These are phyloP conservation scores for Julus scanicus DNA, from an alignment of 2,888 invertebrate species.

Conservation along the genomic window DNA sequence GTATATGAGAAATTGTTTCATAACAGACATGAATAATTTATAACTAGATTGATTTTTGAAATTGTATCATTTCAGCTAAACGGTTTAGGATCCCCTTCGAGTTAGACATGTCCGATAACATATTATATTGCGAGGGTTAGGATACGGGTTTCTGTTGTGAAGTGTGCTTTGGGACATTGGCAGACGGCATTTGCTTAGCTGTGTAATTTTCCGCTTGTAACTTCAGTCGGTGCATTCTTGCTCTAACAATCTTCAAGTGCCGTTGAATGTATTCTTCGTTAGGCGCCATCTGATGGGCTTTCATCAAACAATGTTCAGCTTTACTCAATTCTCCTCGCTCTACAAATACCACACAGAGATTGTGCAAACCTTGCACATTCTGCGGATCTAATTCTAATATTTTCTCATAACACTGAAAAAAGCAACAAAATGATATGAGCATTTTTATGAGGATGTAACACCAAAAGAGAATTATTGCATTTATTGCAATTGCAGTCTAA, in stretches of 20 bases:
- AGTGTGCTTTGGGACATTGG: neutral
- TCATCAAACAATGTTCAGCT: constrained; percentile 85
- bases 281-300: constrained; percentile 73
- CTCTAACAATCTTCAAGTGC: constrained; percentile 87
- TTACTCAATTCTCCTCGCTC: constrained; percentile 86
- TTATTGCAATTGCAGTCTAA: constrained; percentile 67
- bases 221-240: constrained; percentile 53
- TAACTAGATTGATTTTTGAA: neutral
- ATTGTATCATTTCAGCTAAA: neutral
- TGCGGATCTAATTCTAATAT: constrained; percentile 88
- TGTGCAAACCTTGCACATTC: constrained; percentile 94
- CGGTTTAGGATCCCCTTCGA: neutral
- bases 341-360: constrained; percentile 94
- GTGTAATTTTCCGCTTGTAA: constrained; percentile 11
- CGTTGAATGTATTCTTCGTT: constrained; percentile 89
- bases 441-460: too few species aligned
- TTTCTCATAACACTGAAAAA: constrained; percentile 83
- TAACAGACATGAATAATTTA: neutral
- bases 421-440: too few species aligned
- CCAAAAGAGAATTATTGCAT: too few species aligned
- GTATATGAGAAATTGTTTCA: too few species aligned
- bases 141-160: constrained; percentile 20
- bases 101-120: too few species aligned
- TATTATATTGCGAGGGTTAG: neutral
- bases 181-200: neutral